Percentiles rank a stretch among this genome's conserved stretches.
phyloP scores from a whole-genome alignment of 2,888 invertebrate genomes.

The Meganola albula region DNA sequence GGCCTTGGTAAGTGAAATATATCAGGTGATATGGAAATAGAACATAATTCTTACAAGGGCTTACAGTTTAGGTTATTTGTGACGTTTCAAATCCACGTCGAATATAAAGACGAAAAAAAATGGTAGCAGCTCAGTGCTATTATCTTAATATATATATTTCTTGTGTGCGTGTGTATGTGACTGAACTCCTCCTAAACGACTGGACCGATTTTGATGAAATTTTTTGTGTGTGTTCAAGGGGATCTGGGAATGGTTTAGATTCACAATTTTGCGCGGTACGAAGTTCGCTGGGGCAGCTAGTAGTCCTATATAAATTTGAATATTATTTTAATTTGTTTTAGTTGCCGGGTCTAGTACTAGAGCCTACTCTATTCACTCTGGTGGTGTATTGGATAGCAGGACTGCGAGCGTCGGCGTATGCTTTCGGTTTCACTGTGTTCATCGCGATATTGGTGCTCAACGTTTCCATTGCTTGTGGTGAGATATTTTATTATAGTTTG shows the following conservation, averaged over 20 bases:
- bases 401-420: slow-evolving; percentile 81
- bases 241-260: no score
- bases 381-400: slow-evolving; percentile 94
- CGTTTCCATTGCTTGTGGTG: slow-evolving; percentile 91
- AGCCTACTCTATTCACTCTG: slow-evolving; percentile 88
- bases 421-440: slow-evolving; percentile 83
- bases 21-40: neutral
- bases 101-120: neutral
- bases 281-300: neutral
- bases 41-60: neutral
- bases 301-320: neutral
- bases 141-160: neutral
- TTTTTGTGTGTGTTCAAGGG: no score
- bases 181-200: no score
- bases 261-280: no score
- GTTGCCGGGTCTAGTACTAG: slow-evolving; percentile 90
- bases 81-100: neutral
- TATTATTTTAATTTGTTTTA: slow-evolving; percentile 72
- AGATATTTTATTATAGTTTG: slow-evolving; percentile 26
- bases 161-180: no score
- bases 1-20: slow-evolving; percentile 86
- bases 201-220: no score
- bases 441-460: slow-evolving; percentile 88
- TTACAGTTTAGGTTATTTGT: neutral
- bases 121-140: neutral